Base-by-base conservation (phyloP, 2,797 vertebrate species). In the Morelia viridis region DNA sequence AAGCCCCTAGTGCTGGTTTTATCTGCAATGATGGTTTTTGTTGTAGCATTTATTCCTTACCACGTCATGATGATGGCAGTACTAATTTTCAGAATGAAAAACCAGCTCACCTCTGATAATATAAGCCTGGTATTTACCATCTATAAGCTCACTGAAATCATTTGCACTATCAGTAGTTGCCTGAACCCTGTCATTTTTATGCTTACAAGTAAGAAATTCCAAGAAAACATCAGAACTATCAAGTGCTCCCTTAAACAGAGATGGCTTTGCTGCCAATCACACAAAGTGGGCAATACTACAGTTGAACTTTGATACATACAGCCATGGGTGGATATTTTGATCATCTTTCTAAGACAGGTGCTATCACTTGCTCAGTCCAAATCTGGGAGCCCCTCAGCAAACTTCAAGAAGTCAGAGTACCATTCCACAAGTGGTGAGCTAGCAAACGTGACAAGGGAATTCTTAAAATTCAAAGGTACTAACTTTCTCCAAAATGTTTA, bases 141-240 rank as follows among this genome's bases (percentile, higher is more conserved):
- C 92, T 98, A 97, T 87, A 96, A 98, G 96, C 95, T 98, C 90
- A 97, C 98, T 53, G 97, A 98, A 95, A 97, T 97, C n/a, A 93
- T 97, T 84, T 98, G 98, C 94, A 97, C 97, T 89, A 93, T 98
- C 58, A 98, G 97, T 94, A 97, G 97, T 93, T 98, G 98, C 91
- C 97, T 98, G 92, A 97, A 98, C 93, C 98, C 98, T 2, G 92
- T 98, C 41, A 97, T 98, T 90, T 98, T 98, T 90, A 97, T 98
- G 0, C n/a, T 98, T 94, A 97, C 98, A 50, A 98, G 97, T 92
- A 97, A 98, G 89, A 96, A 96, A 60, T 97, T 98, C 95, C 97
- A 95, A 93, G 96, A 92, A 91, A 96, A 92, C 84, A 85, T 95
- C 60, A 96, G 93, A 96, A 93, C 2, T 1, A 87, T 95, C 83